Percentiles rank a stretch among this genome's conserved stretches.
Conservation (phyloP, 2,113 vertebrate genomes). For the Turdus rufiventris region DNA sequence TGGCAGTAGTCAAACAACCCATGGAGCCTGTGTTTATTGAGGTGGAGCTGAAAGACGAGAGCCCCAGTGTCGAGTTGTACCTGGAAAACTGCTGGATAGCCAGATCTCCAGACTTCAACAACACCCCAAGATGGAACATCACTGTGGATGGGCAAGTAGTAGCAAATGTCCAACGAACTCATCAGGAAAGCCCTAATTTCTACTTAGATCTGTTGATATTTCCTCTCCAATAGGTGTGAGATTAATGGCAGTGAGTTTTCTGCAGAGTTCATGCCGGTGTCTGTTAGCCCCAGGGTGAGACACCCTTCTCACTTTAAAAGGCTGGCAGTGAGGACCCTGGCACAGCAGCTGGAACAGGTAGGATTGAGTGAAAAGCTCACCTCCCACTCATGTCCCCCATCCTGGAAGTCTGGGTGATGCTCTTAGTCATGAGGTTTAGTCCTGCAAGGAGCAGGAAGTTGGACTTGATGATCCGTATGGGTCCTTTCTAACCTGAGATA, state of each 20-base stretch:
- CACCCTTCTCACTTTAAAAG: slow-evolving; percentile 40
- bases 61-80: not conserved
- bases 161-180: not conserved
- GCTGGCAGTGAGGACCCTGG: not conserved
- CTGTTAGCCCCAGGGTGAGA: not conserved
- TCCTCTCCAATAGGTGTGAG: slow-evolving; percentile 24
- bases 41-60: slow-evolving; percentile 1
- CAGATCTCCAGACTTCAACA: not conserved
- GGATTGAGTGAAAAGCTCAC: not conserved
- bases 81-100: slow-evolving; percentile 45
- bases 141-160: slow-evolving; percentile 22
- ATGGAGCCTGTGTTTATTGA: slow-evolving; percentile 14
- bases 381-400: not conserved
- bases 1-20: not conserved
- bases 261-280: not conserved
- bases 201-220: not conserved
- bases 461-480: not conserved
- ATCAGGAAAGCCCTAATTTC: not conserved
- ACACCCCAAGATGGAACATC: slow-evolving; percentile 16
- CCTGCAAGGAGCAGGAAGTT: not conserved
- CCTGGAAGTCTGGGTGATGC: not conserved
- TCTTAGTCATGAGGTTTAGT: not conserved
- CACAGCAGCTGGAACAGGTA: not conserved
- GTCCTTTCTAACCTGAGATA: not conserved
- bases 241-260: not conserved